phyloP scores from a whole-genome alignment of 37 sponge, comb jelly and placozoan genomes.

The Bolinopsis microptera region DNA sequence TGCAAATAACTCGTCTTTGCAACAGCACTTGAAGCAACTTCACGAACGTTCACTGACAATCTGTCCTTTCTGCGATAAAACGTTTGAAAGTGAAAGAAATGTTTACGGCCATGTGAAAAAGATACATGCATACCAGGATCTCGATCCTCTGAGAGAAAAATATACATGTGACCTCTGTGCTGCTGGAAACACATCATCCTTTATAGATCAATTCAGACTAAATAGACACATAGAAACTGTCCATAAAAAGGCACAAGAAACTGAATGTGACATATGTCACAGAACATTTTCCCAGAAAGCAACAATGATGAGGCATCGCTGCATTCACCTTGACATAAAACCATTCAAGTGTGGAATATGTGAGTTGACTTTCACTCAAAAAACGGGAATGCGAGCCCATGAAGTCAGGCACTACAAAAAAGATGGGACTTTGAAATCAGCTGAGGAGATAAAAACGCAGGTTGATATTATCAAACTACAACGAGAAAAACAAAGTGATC shows the following conservation, averaged over 20 bases:
- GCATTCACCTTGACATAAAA: conserved; percentile 37
- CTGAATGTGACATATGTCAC: neutral
- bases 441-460: conserved; percentile 20
- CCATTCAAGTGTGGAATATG: conserved; percentile 29
- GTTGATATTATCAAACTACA: neutral
- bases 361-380: conserved; percentile 8
- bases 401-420: conserved; percentile 10
- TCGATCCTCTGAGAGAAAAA: neutral
- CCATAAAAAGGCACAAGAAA: neutral
- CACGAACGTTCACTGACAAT: neutral
- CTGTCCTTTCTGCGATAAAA: conserved; percentile 1
- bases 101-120: neutral
- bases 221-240: neutral
- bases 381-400: neutral
- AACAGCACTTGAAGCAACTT: neutral
- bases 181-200: neutral
- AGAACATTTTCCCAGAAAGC: conserved; percentile 33
- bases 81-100: neutral
- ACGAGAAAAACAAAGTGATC: neutral
- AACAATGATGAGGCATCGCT: conserved; percentile 33
- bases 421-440: conserved; percentile 8
- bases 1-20: neutral
- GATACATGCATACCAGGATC: neutral
- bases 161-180: neutral
- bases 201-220: neutral